Evolutionary conservation across 92 coral and sea anemone species (phyloP).

Genomic region (Palythoa caribaeorum): DNA sequence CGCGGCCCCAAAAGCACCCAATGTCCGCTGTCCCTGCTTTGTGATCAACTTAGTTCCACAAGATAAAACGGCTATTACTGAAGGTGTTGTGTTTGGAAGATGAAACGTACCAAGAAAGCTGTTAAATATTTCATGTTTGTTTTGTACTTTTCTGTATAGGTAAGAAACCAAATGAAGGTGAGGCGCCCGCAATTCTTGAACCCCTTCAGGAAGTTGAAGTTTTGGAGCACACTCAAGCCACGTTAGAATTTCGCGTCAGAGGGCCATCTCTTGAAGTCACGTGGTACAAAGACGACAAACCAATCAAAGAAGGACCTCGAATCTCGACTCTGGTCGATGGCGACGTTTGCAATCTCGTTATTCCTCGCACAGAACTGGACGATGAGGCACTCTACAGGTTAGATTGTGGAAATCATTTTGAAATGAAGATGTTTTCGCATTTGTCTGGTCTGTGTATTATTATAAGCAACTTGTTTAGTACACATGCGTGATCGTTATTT

Average conservation of each 20-base stretch:
- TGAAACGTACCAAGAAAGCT: background rate
- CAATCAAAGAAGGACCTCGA: conserved; percentile 50
- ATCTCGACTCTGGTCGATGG: conserved; percentile 56
- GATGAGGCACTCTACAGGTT: conserved; percentile 80
- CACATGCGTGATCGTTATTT: conserved; percentile 12
- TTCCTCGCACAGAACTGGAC: conserved; percentile 68
- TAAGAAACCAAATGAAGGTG: conserved; percentile 43
- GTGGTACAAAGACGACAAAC: conserved; percentile 68
- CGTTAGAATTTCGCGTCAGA: conserved; percentile 74
- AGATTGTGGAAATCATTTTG: background rate
- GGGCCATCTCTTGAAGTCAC: conserved; percentile 65
- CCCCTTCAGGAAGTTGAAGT: conserved; percentile 70
- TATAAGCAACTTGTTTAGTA: background rate
- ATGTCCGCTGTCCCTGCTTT: background rate
- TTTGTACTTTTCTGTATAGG: background rate
- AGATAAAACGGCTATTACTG: background rate
- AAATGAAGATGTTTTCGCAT: background rate
- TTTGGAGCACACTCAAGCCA: conserved; percentile 20
- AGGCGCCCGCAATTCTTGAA: conserved; percentile 54
- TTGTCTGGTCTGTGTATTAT: background rate
- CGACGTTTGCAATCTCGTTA: conserved; percentile 66
- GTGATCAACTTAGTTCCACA: background rate
- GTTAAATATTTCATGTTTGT: background rate
- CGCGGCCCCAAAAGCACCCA: too few species aligned
- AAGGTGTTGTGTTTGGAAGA: background rate